Base-by-base conservation (phyloP, 2,113 vertebrate species). In the Cyanocitta stelleri region DNA sequence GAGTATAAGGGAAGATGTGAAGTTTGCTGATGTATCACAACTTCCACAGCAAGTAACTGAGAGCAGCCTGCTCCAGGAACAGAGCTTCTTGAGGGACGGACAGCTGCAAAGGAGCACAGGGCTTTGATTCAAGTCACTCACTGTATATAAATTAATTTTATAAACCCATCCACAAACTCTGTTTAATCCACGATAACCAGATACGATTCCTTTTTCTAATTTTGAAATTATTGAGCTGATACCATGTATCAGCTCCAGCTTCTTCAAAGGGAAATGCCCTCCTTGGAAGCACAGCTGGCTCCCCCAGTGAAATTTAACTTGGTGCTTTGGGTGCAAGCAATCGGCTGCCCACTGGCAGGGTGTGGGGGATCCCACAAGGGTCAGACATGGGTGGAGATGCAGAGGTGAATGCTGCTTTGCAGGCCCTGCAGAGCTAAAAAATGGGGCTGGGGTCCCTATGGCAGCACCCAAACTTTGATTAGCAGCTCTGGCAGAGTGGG, bases 131-230 rank as follows among this genome's bases (percentile, higher is more conserved):
- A 87, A 83, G 83, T 88, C 91, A 93, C 85, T 95, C 29, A 16
- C 75, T 95, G 75, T 58, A 88, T 91, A 95, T 90, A 96, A 96
- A 96, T 97, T 94, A 92, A 94, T 93, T 96, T 96, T 90, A 90
- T 90, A 94, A 90, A 66, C 73, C 49, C 39, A 67, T 93, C 94
- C 33, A 7, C 52, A 78, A 88, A 90, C 48, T 71, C 89, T 39
- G 93, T 93, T 96, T 93, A 96, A 96, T 96, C 92, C 76, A 10
- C 0, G 37, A 96, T 93, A 90, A 59, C 88, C 79, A 91, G 73
- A 91, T 76, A 69, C 0, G 2, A 69, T 54, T 91, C 79, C 63
- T 84, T 94, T 78, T 92, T 55, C 54, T 95, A 69, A 66, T 95
- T 90, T 94, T 90, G 59, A 82, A 95, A 91, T 85, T 90, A 46